Conservation (phyloP, 2,888 invertebrate species). For the Agrilus mali region DNA sequence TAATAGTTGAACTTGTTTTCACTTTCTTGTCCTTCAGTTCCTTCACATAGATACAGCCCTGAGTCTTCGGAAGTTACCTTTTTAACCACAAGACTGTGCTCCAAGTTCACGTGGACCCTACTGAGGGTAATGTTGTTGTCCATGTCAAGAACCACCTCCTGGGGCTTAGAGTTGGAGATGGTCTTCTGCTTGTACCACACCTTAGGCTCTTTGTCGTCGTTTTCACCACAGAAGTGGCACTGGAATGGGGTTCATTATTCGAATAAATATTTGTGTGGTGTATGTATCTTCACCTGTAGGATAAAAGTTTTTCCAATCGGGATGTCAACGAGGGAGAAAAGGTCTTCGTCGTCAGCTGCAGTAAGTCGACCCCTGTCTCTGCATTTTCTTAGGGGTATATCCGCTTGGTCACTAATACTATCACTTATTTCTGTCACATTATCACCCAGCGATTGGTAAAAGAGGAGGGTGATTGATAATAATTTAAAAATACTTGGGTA, state of each 20-base stretch:
- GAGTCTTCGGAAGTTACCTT: slow-evolving; percentile 31
- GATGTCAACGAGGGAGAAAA: slow-evolving; percentile 36
- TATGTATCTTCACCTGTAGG: slow-evolving; percentile 32
- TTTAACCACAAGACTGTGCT: slow-evolving; percentile 36
- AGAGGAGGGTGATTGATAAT: too few relatives aligned
- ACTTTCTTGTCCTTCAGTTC: slow-evolving; percentile 28
- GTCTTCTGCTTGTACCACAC: slow-evolving; percentile 39
- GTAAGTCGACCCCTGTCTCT: slow-evolving; percentile 34
- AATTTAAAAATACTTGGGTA: too few relatives aligned
- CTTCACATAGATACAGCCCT: slow-evolving; percentile 40
- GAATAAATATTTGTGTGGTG: too few relatives aligned
- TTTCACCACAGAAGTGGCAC: slow-evolving; percentile 25
- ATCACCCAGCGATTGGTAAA: too few relatives aligned
- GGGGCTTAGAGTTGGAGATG: slow-evolving; percentile 21
- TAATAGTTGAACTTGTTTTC: slow-evolving; percentile 37
- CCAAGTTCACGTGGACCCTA: slow-evolving; percentile 32
- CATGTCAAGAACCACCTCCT: slow-evolving; percentile 37
- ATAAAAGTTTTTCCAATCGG: slow-evolving; percentile 30
- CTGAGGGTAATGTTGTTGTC: slow-evolving; percentile 33
- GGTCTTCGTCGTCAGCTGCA: slow-evolving; percentile 33
- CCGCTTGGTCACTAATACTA: too few relatives aligned
- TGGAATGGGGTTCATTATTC: too few relatives aligned
- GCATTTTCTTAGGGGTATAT: slow-evolving; percentile 25
- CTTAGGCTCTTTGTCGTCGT: slow-evolving; percentile 31
- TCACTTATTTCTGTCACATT: too few relatives aligned